phyloP scores from a whole-genome alignment of 2,113 vertebrate genomes.

The Eidolon helvum region DNA sequence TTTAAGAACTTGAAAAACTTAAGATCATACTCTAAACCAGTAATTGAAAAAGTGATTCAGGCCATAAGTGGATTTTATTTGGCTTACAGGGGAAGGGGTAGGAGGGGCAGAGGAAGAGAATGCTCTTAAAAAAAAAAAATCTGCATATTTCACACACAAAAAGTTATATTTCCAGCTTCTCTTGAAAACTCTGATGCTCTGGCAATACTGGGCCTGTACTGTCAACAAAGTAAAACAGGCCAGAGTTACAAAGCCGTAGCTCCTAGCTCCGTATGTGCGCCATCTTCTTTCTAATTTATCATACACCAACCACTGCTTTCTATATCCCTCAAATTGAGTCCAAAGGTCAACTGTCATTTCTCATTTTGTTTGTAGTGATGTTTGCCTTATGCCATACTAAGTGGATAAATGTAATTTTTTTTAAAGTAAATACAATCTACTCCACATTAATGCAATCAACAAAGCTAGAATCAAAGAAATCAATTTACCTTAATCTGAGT shows the following conservation, averaged over 20 bases:
- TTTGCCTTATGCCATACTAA: neutral
- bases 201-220: neutral
- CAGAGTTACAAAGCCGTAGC: neutral
- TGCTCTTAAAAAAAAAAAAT: neutral
- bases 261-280: neutral
- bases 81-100: neutral
- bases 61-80: neutral
- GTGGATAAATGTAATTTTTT: neutral
- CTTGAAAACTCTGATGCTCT: slow-evolving; percentile 22
- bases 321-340: neutral
- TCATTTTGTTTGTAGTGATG: neutral
- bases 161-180: neutral
- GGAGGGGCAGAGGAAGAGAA: neutral
- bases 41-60: neutral
- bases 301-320: neutral
- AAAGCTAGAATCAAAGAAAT: neutral
- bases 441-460: slow-evolving; percentile 12
- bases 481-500: slow-evolving; percentile 92
- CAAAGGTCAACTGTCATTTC: neutral
- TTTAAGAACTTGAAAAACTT: slow-evolving; percentile 6
- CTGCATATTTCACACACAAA: too few species aligned
- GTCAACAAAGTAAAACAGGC: neutral
- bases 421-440: neutral
- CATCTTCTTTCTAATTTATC: neutral
- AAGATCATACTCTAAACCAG: neutral